These are phyloP conservation scores for Merluccius polli DNA, from an alignment of 2,797 vertebrate species.

Conservation along the genomic window DNA sequence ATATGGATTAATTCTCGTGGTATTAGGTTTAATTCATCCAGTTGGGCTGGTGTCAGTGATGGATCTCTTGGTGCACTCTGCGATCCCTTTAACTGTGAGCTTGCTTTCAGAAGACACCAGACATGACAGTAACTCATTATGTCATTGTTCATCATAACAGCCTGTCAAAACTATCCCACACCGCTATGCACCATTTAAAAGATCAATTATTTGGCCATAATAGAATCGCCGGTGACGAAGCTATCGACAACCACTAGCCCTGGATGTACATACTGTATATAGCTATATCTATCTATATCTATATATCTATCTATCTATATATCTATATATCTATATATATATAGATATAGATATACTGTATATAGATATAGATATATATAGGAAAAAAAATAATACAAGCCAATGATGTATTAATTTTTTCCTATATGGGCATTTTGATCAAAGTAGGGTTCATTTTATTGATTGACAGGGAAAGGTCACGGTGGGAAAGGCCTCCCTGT, in stretches of 20 bases:
- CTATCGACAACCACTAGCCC: constrained; percentile 6
- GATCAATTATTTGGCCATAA: constrained; percentile 12
- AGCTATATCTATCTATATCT: too few relatives aligned
- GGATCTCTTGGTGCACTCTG: background rate
- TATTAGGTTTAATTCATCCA: background rate
- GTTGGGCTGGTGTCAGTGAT: background rate
- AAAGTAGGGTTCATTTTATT: constrained; percentile 51
- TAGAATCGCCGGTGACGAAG: constrained; percentile 7
- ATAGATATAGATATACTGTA: background rate
- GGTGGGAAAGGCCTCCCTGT: constrained; percentile 32
- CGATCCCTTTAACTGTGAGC: constrained; percentile 17
- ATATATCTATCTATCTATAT: too few relatives aligned
- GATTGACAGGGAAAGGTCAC: constrained; percentile 59
- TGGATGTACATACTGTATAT: background rate
- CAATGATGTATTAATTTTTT: constrained; percentile 40
- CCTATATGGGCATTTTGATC: constrained; percentile 23
- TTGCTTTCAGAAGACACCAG: constrained; percentile 19
- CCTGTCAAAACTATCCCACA: background rate
- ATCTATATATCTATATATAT: background rate
- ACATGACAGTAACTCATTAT: constrained; percentile 19
- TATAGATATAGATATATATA: background rate
- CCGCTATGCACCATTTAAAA: constrained; percentile 7
- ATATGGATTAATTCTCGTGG: background rate
- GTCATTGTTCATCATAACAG: constrained; percentile 9
- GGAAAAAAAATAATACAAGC: constrained; percentile 31